Conservation (phyloP, 1,140 invertebrate genomes). For the Drosophila littoralis region DNA sequence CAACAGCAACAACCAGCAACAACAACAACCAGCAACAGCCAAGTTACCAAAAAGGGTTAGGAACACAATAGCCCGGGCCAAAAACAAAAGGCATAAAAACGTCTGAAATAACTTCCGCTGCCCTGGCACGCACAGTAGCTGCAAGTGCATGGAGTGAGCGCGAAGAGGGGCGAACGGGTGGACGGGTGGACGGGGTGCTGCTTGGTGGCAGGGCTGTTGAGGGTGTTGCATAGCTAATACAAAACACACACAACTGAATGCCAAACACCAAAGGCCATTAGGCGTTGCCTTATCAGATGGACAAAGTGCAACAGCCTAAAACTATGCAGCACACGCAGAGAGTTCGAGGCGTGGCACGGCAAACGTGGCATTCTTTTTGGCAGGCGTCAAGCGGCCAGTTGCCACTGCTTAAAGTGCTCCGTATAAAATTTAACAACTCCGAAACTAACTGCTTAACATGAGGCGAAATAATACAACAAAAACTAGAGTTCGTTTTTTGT, state of each 20-base stretch:
- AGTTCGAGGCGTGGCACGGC: slow-evolving; percentile 1
- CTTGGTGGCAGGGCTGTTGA: not conserved
- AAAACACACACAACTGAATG: slow-evolving; percentile 34
- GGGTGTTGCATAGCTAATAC: slow-evolving; percentile 38
- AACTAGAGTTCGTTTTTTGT: not conserved
- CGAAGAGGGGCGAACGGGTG: not conserved
- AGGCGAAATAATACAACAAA: too few relatives aligned
- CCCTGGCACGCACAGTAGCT: slow-evolving; percentile 47
- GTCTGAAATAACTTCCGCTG: slow-evolving; percentile 70
- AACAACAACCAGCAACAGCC: slow-evolving; percentile 12
- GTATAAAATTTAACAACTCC: slow-evolving; percentile 7
- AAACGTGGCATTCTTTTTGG: slow-evolving; percentile 18
- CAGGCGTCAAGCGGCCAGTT: slow-evolving; percentile 14
- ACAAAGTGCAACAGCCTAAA: slow-evolving; percentile 68
- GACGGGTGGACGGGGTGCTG: not conserved
- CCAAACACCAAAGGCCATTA: slow-evolving; percentile 55
- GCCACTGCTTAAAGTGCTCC: slow-evolving; percentile 27
- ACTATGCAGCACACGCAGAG: slow-evolving; percentile 50
- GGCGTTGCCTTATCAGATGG: slow-evolving; percentile 58
- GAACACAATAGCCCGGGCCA: slow-evolving; percentile 38
- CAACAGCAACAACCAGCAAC: slow-evolving; percentile 12
- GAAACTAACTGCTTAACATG: not conserved
- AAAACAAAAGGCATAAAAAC: slow-evolving; percentile 69
- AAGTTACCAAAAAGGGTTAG: slow-evolving; percentile 55
- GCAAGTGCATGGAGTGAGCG: not conserved